These are phyloP conservation scores for Ginglymostoma cirratum DNA, from an alignment of 2,113 vertebrate species.

Conservation along the genomic window DNA sequence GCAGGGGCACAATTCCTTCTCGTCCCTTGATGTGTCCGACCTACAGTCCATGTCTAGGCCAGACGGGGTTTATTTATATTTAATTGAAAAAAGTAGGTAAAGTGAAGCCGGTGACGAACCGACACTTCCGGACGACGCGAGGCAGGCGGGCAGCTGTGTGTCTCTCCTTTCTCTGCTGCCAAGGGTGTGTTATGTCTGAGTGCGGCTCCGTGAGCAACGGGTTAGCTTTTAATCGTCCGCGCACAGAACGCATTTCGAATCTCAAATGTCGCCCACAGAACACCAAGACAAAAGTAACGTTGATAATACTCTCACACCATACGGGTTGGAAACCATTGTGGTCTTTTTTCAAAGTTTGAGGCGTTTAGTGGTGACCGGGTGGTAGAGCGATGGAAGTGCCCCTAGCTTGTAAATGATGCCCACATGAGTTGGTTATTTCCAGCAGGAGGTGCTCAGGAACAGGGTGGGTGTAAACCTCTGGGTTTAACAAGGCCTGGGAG, in stretches of 20 bases:
- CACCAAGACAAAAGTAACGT: neutral
- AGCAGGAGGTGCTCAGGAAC: neutral
- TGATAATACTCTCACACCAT: neutral
- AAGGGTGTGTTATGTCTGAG: neutral
- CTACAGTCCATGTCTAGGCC: neutral
- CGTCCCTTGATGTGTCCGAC: neutral
- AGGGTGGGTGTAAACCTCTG: neutral
- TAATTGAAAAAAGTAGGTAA: neutral
- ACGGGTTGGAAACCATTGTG: neutral
- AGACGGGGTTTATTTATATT: neutral
- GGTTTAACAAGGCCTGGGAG: neutral
- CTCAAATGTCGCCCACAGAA: neutral
- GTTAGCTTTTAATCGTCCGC: neutral
- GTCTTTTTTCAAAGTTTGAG: neutral
- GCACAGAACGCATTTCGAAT: neutral
- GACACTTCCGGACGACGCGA: slow-evolving; percentile 21
- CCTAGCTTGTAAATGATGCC: neutral
- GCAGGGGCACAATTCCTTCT: neutral
- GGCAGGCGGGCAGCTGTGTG: neutral
- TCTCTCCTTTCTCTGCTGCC: neutral
- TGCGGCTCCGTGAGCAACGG: neutral
- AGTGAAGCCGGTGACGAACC: neutral
- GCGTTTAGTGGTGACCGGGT: neutral
- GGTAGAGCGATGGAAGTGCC: neutral
- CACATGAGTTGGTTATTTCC: neutral